A percentile compares a stretch with the other conserved stretches of the same genome.
Evolutionary conservation across 2,797 vertebrate species (phyloP).

Genomic region (Chloroceryle amazona): DNA sequence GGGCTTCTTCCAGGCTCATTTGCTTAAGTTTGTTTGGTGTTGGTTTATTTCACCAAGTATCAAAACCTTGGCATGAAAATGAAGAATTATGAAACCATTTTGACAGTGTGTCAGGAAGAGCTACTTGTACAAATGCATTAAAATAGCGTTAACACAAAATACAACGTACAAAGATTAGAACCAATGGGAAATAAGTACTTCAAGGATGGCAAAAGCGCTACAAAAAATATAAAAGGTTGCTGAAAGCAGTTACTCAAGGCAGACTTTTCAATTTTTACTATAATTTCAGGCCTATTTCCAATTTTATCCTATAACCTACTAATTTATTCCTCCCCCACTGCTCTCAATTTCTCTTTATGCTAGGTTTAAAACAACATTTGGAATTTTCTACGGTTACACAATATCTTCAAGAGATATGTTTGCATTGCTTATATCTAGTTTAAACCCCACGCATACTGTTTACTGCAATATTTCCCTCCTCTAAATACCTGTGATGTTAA

Average conservation of each 20-base stretch:
- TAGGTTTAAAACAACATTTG: constrained; percentile 54
- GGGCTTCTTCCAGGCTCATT: background rate
- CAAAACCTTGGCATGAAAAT: background rate
- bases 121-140: background rate
- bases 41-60: background rate
- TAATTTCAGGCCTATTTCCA: constrained; percentile 70
- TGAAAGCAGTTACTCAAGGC: background rate
- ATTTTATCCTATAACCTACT: constrained; percentile 70
- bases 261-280: constrained; percentile 11
- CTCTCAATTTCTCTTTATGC: constrained; percentile 64
- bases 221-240: background rate
- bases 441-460: constrained; percentile 14
- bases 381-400: constrained; percentile 17
- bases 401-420: background rate
- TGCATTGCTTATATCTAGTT: constrained; percentile 31
- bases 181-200: background rate
- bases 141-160: background rate
- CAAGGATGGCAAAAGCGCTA: background rate
- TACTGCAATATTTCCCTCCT: constrained; percentile 41
- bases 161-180: background rate
- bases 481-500: constrained; percentile 47
- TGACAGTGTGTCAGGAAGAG: background rate
- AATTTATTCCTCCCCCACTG: constrained; percentile 73
- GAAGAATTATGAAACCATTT: background rate
- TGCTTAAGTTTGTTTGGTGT: background rate